phyloP scores from a whole-genome alignment of 1,140 invertebrate species.

The Antheraea mylitta region DNA sequence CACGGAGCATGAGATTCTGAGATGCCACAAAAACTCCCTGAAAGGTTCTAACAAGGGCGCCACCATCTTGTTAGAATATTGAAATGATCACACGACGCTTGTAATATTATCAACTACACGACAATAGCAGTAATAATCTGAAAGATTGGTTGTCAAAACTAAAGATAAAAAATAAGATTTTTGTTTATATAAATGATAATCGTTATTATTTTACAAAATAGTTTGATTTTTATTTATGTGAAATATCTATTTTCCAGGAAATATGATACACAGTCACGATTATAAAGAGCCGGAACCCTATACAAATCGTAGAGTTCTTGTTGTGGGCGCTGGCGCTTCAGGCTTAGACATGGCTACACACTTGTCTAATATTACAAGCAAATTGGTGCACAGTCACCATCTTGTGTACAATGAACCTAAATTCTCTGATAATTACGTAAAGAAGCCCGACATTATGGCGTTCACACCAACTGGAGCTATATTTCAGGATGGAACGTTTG shows the following conservation, averaged over 20 bases:
- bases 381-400: constrained; percentile 85
- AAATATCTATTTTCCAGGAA: constrained; percentile 44
- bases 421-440: constrained; percentile 81
- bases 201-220: no score
- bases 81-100: no score
- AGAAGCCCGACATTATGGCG: constrained; percentile 82
- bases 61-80: no score
- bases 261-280: constrained; percentile 89
- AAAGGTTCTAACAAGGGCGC: no score
- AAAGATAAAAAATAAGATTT: no score
- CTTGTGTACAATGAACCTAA: constrained; percentile 75
- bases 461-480: constrained; percentile 78
- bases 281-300: constrained; percentile 88
- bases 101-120: no score
- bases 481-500: constrained; percentile 82
- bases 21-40: no score
- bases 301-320: constrained; percentile 83
- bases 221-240: no score
- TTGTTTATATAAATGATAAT: no score
- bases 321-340: constrained; percentile 92
- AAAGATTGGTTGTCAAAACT: no score
- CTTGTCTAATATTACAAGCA: constrained; percentile 82
- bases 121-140: no score
- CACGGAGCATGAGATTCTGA: no score
- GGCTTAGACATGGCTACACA: constrained; percentile 91